Conservation (phyloP, 2,888 invertebrate species). For the Gymnocheta viridis region DNA sequence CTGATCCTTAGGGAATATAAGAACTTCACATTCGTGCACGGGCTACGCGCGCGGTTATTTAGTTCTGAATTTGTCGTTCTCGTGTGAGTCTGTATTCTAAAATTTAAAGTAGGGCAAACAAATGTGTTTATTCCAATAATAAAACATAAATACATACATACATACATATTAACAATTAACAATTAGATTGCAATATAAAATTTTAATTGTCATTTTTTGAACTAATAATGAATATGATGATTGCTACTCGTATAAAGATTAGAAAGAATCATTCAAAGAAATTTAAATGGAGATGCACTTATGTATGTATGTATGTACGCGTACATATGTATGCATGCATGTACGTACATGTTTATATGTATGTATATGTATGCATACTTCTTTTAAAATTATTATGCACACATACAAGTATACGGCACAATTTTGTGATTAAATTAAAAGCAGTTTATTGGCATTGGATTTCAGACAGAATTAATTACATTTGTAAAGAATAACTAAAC, state of each 20-base stretch:
- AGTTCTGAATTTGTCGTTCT: too few relatives aligned
- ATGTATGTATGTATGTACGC: background rate
- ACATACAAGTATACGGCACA: background rate
- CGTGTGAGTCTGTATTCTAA: too few relatives aligned
- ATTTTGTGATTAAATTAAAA: constrained; percentile 18
- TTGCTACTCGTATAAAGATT: constrained; percentile 13
- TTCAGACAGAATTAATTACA: background rate
- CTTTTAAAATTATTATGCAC: too few relatives aligned
- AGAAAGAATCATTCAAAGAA: constrained; percentile 31
- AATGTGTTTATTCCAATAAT: too few relatives aligned
- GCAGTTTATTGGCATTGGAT: constrained; percentile 49
- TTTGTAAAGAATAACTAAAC: background rate
- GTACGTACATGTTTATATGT: too few relatives aligned
- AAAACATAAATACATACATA: constrained; percentile 19
- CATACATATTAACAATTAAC: too few relatives aligned
- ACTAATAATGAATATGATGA: constrained; percentile 8
- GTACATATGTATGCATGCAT: background rate
- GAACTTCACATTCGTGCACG: too few relatives aligned
- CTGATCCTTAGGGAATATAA: too few relatives aligned
- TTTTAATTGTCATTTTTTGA: constrained; percentile 15
- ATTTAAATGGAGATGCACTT: constrained; percentile 3
- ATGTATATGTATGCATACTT: too few relatives aligned
- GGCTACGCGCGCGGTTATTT: too few relatives aligned
- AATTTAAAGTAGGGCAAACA: constrained; percentile 45
- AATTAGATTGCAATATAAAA: constrained; percentile 14